Evolutionary conservation across 2,113 vertebrate genomes (phyloP), one percentile per base, ranked within the genome.

Genomic region (Leptosomus discolor): DNA sequence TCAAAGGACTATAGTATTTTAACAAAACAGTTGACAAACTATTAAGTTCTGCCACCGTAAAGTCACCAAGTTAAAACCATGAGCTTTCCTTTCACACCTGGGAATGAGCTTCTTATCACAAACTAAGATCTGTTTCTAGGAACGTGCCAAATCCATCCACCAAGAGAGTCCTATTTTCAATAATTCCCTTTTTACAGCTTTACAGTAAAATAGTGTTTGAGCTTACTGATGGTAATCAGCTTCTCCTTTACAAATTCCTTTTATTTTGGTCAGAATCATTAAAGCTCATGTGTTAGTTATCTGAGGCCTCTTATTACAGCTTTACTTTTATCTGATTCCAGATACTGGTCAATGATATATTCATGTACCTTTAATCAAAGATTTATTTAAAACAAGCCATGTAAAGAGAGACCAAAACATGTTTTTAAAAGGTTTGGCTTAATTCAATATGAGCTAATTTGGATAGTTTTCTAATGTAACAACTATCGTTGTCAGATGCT

Each of bases 271-370:
- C 96, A 97, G 98, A 99, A 98, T 98, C 98, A 97, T 98, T 98
- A 98, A 92, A 98, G 97, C 98, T 99, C 98, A 98, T 98, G 98
- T 98, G 98, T 98, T 97, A 97, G 97, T 98, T 98, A 98, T 98
- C 98, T 98, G 97, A 98, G 98, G 98, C 98, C 98, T 99, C 98
- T 98, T 98, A 98, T 99, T 99, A 99, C 98, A 98, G 98, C 94
- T 97, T 97, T 81, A 97, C 98, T 99, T 99, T 99, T 98, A 99
- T 99, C 99, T 97, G 94, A 98, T 98, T 99, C 98, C 98, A 99
- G 98, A 92, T 97, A 97, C 85, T 94, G 92, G 97, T 98, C 98
- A 99, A 98, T 98, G 98, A 98, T 97, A 97, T 98, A 98, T 98
- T 98, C 98, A 98, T 98, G 97, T 97, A 98, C 97, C 98, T 98